These are phyloP conservation scores for Anastatus disparis DNA, from an alignment of 1,140 invertebrate species.

Conservation along the genomic window DNA sequence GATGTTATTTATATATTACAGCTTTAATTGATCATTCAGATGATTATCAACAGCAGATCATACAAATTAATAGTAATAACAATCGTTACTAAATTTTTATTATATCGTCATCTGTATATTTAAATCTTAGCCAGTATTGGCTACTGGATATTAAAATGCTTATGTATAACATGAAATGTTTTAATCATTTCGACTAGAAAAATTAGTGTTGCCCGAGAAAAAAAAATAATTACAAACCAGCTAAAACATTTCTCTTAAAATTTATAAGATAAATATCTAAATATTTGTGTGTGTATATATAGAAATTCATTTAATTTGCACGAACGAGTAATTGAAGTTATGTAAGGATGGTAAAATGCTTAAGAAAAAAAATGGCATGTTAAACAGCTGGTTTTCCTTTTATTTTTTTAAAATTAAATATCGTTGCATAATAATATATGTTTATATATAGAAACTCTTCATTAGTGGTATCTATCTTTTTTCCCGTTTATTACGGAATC, in stretches of 20 bases:
- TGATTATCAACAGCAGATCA: too few relatives aligned
- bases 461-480: not conserved
- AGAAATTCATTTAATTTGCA: not conserved
- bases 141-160: too few relatives aligned
- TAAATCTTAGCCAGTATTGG: too few relatives aligned
- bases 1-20: too few relatives aligned
- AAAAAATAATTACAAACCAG: not conserved
- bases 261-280: constrained; percentile 9
- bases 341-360: not conserved
- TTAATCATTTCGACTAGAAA: not conserved
- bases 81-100: too few relatives aligned
- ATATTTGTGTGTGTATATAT: not conserved
- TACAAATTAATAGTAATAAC: too few relatives aligned
- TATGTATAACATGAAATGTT: too few relatives aligned
- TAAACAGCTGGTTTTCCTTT: constrained; percentile 14
- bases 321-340: not conserved
- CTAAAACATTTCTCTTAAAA: not conserved
- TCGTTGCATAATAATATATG: too few relatives aligned
- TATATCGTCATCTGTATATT: too few relatives aligned
- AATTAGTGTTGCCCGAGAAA: not conserved
- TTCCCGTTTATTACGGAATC: not conserved
- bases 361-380: not conserved
- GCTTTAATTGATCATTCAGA: too few relatives aligned
- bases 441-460: not conserved
- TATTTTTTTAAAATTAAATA: too few relatives aligned